These are phyloP conservation scores for Nematopogon swammerdamellus DNA, from an alignment of 2,888 invertebrate species.

Conservation along the genomic window DNA sequence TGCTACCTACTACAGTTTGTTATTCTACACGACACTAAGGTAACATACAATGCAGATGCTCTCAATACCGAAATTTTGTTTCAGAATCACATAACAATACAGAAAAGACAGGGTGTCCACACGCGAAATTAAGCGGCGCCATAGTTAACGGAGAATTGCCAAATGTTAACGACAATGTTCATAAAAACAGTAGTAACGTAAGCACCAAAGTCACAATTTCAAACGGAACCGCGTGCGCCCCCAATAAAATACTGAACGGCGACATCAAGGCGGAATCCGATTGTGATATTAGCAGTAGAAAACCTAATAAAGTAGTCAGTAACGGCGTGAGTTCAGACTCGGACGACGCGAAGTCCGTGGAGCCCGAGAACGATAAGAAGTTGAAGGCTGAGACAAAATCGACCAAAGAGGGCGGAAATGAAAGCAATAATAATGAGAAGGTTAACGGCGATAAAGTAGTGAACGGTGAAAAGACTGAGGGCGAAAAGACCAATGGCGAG, in stretches of 20 bases:
- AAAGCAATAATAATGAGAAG: slow-evolving; percentile 29
- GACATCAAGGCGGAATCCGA: slow-evolving; percentile 40
- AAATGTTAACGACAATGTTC: slow-evolving; percentile 26
- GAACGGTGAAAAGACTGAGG: slow-evolving; percentile 25
- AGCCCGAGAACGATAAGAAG: slow-evolving; percentile 32
- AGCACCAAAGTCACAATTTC: slow-evolving; percentile 46
- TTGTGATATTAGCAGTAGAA: slow-evolving; percentile 55
- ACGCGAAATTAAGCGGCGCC: background rate
- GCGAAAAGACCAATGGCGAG: slow-evolving; percentile 36
- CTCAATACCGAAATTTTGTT: no score
- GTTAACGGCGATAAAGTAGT: slow-evolving; percentile 23
- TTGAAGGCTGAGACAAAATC: slow-evolving; percentile 20
- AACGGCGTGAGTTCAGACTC: slow-evolving; percentile 45
- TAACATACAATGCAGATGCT: no score
- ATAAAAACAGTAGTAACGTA: slow-evolving; percentile 31
- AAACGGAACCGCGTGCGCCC: slow-evolving; percentile 35
- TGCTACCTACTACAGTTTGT: no score
- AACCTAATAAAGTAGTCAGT: slow-evolving; percentile 42
- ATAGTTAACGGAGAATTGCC: slow-evolving; percentile 36
- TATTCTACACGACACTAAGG: no score
- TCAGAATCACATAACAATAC: background rate
- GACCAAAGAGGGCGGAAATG: slow-evolving; percentile 19
- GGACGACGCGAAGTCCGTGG: slow-evolving; percentile 37
- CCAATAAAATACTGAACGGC: slow-evolving; percentile 35
- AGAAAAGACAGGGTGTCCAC: background rate